Percentiles rank a stretch among this genome's conserved stretches.
These are phyloP conservation scores for Leucozona laternaria DNA, from an alignment of 2,888 invertebrate species.

Conservation along the genomic window DNA sequence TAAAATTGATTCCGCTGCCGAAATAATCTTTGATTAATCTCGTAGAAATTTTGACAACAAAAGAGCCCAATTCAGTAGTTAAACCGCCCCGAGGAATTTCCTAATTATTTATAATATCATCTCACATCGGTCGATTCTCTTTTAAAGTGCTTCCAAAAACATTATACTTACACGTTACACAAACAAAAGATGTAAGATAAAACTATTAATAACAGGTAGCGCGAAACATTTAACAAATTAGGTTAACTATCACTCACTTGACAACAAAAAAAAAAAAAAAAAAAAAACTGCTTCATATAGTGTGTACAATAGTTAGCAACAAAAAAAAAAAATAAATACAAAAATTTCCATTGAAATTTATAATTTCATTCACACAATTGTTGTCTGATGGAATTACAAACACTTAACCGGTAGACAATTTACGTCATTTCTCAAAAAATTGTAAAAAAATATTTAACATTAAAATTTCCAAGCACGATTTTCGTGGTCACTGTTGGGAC, in stretches of 20 bases:
- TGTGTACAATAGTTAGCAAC: background rate
- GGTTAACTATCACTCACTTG: conserved; percentile 30
- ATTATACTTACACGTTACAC: background rate
- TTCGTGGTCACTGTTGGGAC: conserved; percentile 21
- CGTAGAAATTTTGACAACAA: background rate
- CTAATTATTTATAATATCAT: background rate
- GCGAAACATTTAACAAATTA: conserved; percentile 21
- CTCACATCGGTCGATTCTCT: background rate
- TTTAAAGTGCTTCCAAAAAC: background rate
- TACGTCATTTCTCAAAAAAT: conserved; percentile 50
- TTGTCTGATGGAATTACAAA: conserved; percentile 20
- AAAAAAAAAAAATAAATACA: background rate
- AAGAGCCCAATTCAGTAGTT: background rate
- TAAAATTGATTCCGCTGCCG: background rate
- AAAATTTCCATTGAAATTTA: conserved; percentile 38
- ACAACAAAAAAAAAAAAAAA: background rate
- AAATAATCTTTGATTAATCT: conserved; percentile 26
- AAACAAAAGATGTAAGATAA: conserved; percentile 24
- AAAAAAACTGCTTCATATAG: background rate
- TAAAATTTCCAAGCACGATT: conserved; percentile 46
- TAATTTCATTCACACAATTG: conserved; percentile 49
- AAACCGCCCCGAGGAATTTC: background rate
- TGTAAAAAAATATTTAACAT: conserved; percentile 11
- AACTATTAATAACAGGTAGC: conserved; percentile 29
- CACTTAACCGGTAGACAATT: conserved; percentile 18